Evolutionary conservation across 1,140 invertebrate species (phyloP).

Genomic region (Augochlora pura): DNA sequence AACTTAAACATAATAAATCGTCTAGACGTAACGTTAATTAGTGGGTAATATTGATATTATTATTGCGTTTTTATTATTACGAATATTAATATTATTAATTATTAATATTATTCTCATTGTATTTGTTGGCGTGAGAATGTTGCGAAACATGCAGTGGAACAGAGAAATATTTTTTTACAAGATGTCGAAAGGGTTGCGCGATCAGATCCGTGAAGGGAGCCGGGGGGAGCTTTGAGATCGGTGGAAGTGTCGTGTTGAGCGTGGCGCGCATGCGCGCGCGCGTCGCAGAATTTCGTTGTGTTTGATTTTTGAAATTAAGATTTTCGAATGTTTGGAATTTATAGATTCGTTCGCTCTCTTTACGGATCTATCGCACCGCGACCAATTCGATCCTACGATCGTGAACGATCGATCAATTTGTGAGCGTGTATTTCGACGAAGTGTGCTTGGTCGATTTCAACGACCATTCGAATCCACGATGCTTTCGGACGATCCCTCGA

Average conservation of each 20-base stretch:
- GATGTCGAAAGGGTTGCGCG: slow-evolving; percentile 4
- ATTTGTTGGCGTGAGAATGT: slow-evolving; percentile 30
- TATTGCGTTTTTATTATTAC: slow-evolving; percentile 62
- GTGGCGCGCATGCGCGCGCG: too few species aligned
- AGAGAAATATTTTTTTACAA: slow-evolving; percentile 60
- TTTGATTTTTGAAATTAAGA: background rate
- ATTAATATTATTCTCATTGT: slow-evolving; percentile 26
- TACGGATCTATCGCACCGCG: background rate
- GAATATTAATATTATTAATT: slow-evolving; percentile 50
- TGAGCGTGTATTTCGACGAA: slow-evolving; percentile 46
- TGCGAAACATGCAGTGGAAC: background rate
- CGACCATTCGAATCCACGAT: background rate
- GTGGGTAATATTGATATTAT: slow-evolving; percentile 64
- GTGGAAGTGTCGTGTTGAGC: slow-evolving; percentile 9
- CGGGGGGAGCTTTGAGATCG: background rate
- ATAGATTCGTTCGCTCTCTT: background rate
- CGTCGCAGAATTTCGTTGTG: slow-evolving; percentile 10
- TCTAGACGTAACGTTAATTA: slow-evolving; percentile 67
- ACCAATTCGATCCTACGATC: slow-evolving; percentile 2
- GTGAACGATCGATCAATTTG: slow-evolving; percentile 11
- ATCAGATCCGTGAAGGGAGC: background rate
- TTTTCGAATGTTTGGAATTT: background rate
- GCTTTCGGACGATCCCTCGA: background rate
- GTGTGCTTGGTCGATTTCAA: slow-evolving; percentile 33
- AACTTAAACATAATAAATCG: slow-evolving; percentile 64